phyloP scores from a whole-genome alignment of 2,797 vertebrate genomes.

The Chiloscyllium punctatum region DNA sequence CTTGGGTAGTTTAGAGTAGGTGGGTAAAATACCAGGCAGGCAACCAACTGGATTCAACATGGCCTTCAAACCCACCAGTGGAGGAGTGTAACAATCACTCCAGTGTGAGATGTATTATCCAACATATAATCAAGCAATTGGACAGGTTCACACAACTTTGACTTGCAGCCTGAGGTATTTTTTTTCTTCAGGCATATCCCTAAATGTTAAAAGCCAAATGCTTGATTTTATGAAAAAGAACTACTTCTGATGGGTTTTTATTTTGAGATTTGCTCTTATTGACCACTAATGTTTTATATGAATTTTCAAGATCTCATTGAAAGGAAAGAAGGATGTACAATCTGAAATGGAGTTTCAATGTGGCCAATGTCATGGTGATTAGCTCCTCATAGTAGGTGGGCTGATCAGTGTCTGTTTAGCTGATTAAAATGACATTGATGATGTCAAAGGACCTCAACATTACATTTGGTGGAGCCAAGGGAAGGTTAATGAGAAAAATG shows the following conservation, averaged over 20 bases:
- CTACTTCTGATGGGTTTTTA: not conserved
- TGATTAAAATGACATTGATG: not conserved
- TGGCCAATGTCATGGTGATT: not conserved
- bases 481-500: not conserved
- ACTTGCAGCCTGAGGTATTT: not conserved
- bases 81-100: no score
- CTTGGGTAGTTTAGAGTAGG: no score
- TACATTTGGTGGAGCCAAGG: not conserved
- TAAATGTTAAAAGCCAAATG: not conserved
- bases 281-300: not conserved
- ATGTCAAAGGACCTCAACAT: not conserved
- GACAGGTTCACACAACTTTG: not conserved
- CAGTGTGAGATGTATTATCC: not conserved
- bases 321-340: not conserved
- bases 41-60: no score
- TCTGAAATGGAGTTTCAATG: not conserved
- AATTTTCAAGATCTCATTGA: not conserved
- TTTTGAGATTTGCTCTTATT: not conserved
- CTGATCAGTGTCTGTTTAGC: not conserved
- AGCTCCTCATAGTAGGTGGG: not conserved
- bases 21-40: no score
- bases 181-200: not conserved
- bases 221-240: not conserved
- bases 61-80: no score
- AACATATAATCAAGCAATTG: not conserved